Evolutionary conservation across 2,888 invertebrate genomes (phyloP).

Genomic region (Tiliacea aurago): DNA sequence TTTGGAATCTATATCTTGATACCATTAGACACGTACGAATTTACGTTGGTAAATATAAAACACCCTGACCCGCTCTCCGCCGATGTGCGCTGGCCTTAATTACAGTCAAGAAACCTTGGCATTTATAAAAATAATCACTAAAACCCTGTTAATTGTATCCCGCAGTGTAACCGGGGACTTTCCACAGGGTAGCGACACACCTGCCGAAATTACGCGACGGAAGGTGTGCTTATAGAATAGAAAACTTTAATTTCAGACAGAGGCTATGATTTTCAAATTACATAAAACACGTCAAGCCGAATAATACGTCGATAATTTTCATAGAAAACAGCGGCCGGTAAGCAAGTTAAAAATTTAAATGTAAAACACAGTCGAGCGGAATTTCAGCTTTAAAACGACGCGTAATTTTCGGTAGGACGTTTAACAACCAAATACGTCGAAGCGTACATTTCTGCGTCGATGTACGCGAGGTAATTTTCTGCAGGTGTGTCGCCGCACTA

Average conservation of each 20-base stretch:
- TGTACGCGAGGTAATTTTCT: neutral
- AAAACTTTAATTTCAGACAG: too few relatives aligned
- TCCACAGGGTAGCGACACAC: slow-evolving; percentile 15
- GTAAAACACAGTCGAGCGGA: neutral
- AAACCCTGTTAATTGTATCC: slow-evolving; percentile 62
- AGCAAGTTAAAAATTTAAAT: neutral
- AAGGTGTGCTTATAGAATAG: neutral
- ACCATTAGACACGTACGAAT: too few relatives aligned
- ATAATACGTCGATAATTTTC: neutral
- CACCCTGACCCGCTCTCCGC: too few relatives aligned
- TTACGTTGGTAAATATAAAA: too few relatives aligned
- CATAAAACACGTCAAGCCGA: neutral
- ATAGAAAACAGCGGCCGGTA: too few relatives aligned
- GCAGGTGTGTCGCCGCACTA: slow-evolving; percentile 41
- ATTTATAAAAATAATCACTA: slow-evolving; percentile 69
- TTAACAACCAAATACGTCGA: neutral
- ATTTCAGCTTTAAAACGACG: neutral
- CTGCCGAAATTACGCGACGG: neutral
- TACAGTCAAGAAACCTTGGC: slow-evolving; percentile 26
- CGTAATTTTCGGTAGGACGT: neutral
- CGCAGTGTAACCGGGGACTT: slow-evolving; percentile 42
- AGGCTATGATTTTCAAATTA: neutral
- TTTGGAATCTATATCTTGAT: too few relatives aligned
- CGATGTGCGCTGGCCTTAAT: too few relatives aligned
- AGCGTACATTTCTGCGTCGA: neutral